Conservation (phyloP, 2,888 invertebrate species). For the Amphipyra berbera region DNA sequence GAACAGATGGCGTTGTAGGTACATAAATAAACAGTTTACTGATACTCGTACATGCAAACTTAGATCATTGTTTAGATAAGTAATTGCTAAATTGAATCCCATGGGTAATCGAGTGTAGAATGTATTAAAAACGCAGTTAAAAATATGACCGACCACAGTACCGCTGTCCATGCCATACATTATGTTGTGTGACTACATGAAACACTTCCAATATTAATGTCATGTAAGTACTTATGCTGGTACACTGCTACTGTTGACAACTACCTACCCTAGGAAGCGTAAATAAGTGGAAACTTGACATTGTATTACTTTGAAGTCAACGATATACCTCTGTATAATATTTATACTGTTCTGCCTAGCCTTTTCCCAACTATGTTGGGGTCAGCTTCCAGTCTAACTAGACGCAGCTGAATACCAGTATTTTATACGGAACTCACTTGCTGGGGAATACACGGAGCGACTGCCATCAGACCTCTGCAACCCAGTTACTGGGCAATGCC, state of each 20-base stretch:
- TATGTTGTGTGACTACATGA: too few species aligned
- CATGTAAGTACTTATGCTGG: neutral
- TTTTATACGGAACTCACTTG: too few species aligned
- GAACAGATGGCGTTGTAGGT: conserved; percentile 32
- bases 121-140: conserved; percentile 6
- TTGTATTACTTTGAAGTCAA: conserved; percentile 10
- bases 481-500: too few species aligned
- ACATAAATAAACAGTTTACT: conserved; percentile 8
- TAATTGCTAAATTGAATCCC: conserved; percentile 17
- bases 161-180: too few species aligned
- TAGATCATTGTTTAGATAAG: conserved; percentile 7
- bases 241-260: neutral
- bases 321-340: neutral
- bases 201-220: neutral
- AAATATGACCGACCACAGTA: conserved; percentile 1
- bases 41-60: neutral
- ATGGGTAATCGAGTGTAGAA: conserved; percentile 7
- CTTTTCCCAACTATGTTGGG: too few species aligned
- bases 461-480: too few species aligned
- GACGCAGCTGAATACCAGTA: too few species aligned
- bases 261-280: too few species aligned
- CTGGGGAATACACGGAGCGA: too few species aligned
- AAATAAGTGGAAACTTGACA: conserved; percentile 12
- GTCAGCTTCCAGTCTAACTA: too few species aligned
- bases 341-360: too few species aligned